phyloP scores from a whole-genome alignment of 2,888 invertebrate species.

The Fabriciana adippe region DNA sequence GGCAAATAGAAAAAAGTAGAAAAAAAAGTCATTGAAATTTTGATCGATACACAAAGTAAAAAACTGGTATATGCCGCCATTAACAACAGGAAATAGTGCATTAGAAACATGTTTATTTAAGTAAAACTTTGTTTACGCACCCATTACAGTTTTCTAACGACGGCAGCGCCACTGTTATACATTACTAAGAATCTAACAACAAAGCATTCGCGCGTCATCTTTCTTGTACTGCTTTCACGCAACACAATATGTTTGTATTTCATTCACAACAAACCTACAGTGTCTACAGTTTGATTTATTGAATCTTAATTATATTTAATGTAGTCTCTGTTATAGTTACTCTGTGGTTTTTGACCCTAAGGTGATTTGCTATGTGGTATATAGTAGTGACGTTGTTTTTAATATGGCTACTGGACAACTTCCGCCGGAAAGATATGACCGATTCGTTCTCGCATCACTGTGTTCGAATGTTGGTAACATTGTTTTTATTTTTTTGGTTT shows the following conservation, averaged over 20 bases:
- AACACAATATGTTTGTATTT: conserved; percentile 45
- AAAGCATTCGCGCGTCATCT: conserved; percentile 51
- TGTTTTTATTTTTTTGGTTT: conserved; percentile 39
- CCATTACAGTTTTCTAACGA: conserved; percentile 49
- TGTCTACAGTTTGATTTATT: conserved; percentile 12
- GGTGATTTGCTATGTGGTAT: conserved; percentile 67
- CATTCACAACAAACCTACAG: conserved; percentile 35
- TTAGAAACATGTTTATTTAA: conserved; percentile 28
- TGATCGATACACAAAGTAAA: not conserved
- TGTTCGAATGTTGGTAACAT: conserved; percentile 69
- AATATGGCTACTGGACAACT: conserved; percentile 71
- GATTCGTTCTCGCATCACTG: conserved; percentile 62
- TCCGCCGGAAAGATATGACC: conserved; percentile 68
- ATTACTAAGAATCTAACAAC: conserved; percentile 45
- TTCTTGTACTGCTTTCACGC: conserved; percentile 56
- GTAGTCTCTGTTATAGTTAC: conserved; percentile 36
- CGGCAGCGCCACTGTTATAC: conserved; percentile 46
- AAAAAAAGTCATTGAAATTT: not conserved
- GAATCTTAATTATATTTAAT: conserved; percentile 27
- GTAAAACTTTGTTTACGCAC: conserved; percentile 37
- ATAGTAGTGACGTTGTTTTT: conserved; percentile 68
- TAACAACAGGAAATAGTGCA: conserved; percentile 13
- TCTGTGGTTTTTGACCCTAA: conserved; percentile 46
- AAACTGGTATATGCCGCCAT: not conserved
- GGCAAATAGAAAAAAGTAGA: too few relatives aligned